phyloP scores from a whole-genome alignment of 2,797 vertebrate species.

The Phrynocephalus vlangalii region DNA sequence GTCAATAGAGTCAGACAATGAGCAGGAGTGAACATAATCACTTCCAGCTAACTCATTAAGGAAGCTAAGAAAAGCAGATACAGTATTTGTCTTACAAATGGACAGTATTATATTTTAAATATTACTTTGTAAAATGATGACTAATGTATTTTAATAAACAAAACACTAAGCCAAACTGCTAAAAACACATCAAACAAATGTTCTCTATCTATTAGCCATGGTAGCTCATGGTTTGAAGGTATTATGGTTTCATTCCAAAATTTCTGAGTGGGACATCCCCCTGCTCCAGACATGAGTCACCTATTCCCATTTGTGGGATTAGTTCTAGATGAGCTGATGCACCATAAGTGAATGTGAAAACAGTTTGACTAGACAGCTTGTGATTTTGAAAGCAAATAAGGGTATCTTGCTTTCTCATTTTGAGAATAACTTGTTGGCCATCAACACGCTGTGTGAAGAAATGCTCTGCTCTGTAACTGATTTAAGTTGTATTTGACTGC shows the following conservation, averaged over 20 bases:
- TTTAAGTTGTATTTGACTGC: not conserved
- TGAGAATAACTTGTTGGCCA: not conserved
- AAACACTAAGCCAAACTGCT: no score
- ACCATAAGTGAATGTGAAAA: not conserved
- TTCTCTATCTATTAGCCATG: no score
- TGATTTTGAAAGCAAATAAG: not conserved
- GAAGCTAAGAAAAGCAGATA: not conserved
- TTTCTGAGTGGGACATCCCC: no score
- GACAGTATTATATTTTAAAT: no score
- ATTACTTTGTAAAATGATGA: no score
- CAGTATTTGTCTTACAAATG: no score
- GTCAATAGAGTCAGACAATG: not conserved
- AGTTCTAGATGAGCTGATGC: not conserved
- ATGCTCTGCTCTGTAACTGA: not conserved
- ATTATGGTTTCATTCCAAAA: no score
- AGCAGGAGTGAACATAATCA: not conserved
- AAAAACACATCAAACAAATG: no score
- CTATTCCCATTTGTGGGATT: not conserved
- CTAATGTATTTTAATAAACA: no score
- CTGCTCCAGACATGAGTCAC: no score
- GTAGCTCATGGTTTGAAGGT: no score
- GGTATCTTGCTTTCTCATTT: not conserved
- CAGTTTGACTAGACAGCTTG: no score
- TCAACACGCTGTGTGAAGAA: not conserved
- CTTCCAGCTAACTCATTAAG: not conserved